Percentiles rank a stretch among this genome's conserved stretches.
Evolutionary conservation across 2,113 vertebrate genomes (phyloP).

Genomic region (Danionella cerebrum): DNA sequence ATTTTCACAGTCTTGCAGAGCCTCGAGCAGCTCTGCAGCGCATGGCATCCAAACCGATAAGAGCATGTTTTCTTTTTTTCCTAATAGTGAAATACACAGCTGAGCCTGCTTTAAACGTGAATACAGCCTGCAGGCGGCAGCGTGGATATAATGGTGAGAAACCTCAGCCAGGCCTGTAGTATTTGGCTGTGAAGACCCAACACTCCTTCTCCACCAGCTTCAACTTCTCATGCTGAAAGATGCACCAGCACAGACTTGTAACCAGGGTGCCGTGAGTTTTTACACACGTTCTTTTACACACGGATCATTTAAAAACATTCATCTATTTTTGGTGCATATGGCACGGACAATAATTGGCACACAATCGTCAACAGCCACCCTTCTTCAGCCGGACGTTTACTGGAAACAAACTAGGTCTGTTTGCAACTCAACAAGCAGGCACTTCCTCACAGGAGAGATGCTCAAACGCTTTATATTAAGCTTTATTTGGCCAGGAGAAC

Average conservation of each 20-base stretch:
- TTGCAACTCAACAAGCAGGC: not conserved
- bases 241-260: too few relatives aligned
- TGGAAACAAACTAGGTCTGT: not conserved
- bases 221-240: constrained; percentile 26
- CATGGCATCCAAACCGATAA: not conserved
- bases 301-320: too few relatives aligned
- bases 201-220: constrained; percentile 13
- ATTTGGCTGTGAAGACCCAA: not conserved
- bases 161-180: constrained; percentile 1
- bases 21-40: constrained; percentile 2
- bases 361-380: not conserved
- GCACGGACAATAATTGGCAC: not conserved
- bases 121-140: not conserved
- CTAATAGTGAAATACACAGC: constrained; percentile 1
- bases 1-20: not conserved
- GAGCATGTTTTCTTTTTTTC: constrained; percentile 14
- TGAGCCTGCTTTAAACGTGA: constrained; percentile 11
- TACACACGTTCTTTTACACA: too few relatives aligned
- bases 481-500: not conserved
- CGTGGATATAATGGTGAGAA: not conserved
- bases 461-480: constrained; percentile 21
- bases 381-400: not conserved
- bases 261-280: too few relatives aligned
- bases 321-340: not conserved
- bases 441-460: constrained; percentile 8